Base-by-base conservation (phyloP, 2,797 vertebrate species). In the Gambusia yucatana region DNA sequence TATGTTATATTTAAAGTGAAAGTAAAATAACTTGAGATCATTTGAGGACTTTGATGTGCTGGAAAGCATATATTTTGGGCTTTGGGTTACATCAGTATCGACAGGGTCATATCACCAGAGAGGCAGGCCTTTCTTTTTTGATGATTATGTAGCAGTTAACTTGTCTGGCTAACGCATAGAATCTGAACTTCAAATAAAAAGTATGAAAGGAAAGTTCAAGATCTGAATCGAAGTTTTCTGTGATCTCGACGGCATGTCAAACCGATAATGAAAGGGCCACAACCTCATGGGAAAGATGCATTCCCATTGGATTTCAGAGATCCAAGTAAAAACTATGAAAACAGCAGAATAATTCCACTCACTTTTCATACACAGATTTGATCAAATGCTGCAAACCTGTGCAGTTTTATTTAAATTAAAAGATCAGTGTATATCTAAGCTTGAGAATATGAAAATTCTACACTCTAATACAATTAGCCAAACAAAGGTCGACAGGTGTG, bases 191-290 rank as follows among this genome's bases (percentile, higher is more conserved):
- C 83, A 81, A 67, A 69, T 48, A 22, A 28, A 78, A 73, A 22
- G 25, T 43, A 5, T 43, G 6, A 52, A 48, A 82, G 78, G 77
- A 85, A 87, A 91, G 81, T 89, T 89, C 70, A 86, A 82, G 84
- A 77, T 76, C 9, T 1, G 48, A 78, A 61, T 43, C 22, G 71
- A 63, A n/a, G 1, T 73, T 76, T 75, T 76, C 82, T 91, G 91
- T 92, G 85, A 94, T 92, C 84, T 85, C 65, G 83, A 86, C 86
- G 78, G 85, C 76, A 48, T 72, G 80, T 91, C 82, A 85, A 2
- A 5, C 43, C 50, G 47, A 85, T 84, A 86, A 90, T 83, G 86
- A 89, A 84, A 77, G 65, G 47, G 75, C 75, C 72, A 28, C 33
- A 59, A 79, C 77, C 78, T 85, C 14, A 20, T 50, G 55, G 52